Conservation (phyloP, 1,140 invertebrate species). For the Ladona fulva region DNA sequence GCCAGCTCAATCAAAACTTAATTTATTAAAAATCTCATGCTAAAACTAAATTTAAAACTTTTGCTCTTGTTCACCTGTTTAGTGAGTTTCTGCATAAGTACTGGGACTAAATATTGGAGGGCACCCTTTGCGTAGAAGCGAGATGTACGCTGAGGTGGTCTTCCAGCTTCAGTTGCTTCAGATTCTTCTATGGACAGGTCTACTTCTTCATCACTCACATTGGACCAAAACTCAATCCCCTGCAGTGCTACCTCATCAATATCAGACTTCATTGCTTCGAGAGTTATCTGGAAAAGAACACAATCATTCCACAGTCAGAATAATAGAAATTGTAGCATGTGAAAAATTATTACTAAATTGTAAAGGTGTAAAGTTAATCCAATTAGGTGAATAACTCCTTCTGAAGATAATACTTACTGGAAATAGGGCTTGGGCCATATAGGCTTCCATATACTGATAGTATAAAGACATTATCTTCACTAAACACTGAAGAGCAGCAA, state of each 20-base stretch:
- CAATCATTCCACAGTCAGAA: not conserved
- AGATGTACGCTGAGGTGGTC: slow-evolving; percentile 81
- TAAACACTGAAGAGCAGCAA: slow-evolving; percentile 93
- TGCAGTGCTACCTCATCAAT: slow-evolving; percentile 93
- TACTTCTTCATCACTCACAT: slow-evolving; percentile 98
- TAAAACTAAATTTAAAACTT: not conserved
- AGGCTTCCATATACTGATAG: slow-evolving; percentile 98
- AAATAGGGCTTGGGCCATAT: slow-evolving; percentile 97
- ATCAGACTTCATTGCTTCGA: slow-evolving; percentile 97
- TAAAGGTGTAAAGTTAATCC: not conserved
- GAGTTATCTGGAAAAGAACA: slow-evolving; percentile 62
- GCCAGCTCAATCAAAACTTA: too few species aligned
- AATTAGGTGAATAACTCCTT: slow-evolving; percentile 5
- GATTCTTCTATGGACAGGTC: slow-evolving; percentile 90
- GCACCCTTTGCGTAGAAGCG: slow-evolving; percentile 93
- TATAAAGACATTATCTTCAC: slow-evolving; percentile 99
- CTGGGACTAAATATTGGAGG: slow-evolving; percentile 87
- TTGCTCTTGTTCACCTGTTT: slow-evolving; percentile 72
- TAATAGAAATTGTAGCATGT: not conserved
- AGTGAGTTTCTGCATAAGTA: slow-evolving; percentile 87
- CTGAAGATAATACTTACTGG: slow-evolving; percentile 50
- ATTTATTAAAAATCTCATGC: too few species aligned
- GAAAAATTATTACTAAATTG: not conserved
- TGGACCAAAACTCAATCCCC: slow-evolving; percentile 99
- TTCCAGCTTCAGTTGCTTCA: slow-evolving; percentile 85